phyloP scores from a whole-genome alignment of 2,888 invertebrate genomes.

The Melolontha melolontha region DNA sequence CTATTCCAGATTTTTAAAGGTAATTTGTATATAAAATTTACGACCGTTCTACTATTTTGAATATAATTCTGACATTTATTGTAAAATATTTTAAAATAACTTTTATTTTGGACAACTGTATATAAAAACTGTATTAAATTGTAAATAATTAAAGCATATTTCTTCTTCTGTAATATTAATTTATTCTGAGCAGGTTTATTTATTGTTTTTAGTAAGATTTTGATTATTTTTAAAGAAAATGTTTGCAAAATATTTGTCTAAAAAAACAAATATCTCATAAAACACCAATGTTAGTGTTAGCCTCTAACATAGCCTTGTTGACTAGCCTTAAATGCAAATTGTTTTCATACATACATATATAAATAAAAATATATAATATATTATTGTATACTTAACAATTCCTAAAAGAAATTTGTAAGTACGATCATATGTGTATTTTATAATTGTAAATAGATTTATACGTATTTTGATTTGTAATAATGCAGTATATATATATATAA shows the following conservation, averaged over 20 bases:
- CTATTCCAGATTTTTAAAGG: too few relatives aligned
- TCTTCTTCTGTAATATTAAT: not conserved
- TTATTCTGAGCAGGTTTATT: slow-evolving; percentile 28
- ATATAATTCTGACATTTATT: too few relatives aligned
- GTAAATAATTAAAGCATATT: too few relatives aligned
- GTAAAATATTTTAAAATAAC: too few relatives aligned
- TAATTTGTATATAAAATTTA: too few relatives aligned
- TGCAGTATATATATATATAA: slow-evolving; percentile 27
- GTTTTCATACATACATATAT: slow-evolving; percentile 35
- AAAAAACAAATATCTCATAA: slow-evolving; percentile 40
- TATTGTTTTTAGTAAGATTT: slow-evolving; percentile 4
- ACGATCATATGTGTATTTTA: slow-evolving; percentile 10
- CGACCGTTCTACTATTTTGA: too few relatives aligned
- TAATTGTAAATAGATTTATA: slow-evolving; percentile 17
- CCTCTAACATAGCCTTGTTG: slow-evolving; percentile 55
- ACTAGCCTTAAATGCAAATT: slow-evolving; percentile 48
- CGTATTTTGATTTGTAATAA: slow-evolving; percentile 28
- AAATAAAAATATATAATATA: slow-evolving; percentile 27
- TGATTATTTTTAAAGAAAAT: slow-evolving; percentile 10
- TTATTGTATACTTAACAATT: slow-evolving; percentile 16
- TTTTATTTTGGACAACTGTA: too few relatives aligned
- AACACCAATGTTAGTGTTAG: slow-evolving; percentile 52
- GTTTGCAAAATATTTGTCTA: slow-evolving; percentile 8
- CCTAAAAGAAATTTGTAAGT: slow-evolving; percentile 3
- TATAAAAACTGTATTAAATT: too few relatives aligned